phyloP scores from a whole-genome alignment of 2,113 vertebrate species.

The Raja brachyura region DNA sequence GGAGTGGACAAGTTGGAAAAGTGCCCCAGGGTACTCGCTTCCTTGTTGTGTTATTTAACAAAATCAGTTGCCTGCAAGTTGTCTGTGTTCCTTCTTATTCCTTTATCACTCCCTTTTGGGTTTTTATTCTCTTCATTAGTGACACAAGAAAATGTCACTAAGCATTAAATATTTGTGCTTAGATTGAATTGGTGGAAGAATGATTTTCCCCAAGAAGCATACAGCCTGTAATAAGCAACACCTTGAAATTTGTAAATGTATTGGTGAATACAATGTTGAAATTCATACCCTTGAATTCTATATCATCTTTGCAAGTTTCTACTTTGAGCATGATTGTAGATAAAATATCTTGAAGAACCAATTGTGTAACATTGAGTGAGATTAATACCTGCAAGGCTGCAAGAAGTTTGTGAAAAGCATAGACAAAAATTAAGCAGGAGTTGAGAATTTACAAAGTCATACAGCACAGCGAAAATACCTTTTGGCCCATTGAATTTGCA shows the following conservation, averaged over 20 bases:
- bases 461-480: too few species aligned
- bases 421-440: too few species aligned
- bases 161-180: slow-evolving; percentile 69
- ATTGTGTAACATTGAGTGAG: not conserved
- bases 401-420: not conserved
- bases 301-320: slow-evolving; percentile 15
- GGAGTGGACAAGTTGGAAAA: slow-evolving; percentile 61
- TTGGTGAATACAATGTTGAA: slow-evolving; percentile 44
- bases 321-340: not conserved
- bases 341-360: not conserved
- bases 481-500: too few species aligned
- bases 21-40: slow-evolving; percentile 53
- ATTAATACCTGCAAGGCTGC: not conserved
- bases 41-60: slow-evolving; percentile 57
- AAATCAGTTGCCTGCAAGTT: slow-evolving; percentile 66
- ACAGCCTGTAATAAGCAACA: slow-evolving; percentile 51
- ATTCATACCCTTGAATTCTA: slow-evolving; percentile 46
- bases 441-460: too few species aligned
- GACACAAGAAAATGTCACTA: slow-evolving; percentile 72
- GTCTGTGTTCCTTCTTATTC: slow-evolving; percentile 76
- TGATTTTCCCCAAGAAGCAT: slow-evolving; percentile 50
- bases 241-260: not conserved
- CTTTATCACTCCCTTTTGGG: slow-evolving; percentile 66
- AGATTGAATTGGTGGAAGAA: slow-evolving; percentile 72
- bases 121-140: slow-evolving; percentile 69